Base-by-base conservation (phyloP, 1,140 invertebrate genomes). In the Pinna nobilis region DNA sequence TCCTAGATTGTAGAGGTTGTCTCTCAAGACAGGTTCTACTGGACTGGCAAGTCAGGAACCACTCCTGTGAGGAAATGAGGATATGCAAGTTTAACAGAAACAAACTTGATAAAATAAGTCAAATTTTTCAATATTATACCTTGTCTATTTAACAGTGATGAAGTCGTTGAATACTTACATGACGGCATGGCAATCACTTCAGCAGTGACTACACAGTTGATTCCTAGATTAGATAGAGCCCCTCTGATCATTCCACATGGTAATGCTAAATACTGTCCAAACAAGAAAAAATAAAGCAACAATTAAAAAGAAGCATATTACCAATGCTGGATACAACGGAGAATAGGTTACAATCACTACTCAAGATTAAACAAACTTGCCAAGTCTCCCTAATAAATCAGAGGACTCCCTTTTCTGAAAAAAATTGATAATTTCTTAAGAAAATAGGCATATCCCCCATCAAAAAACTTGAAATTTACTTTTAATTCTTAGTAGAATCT, bases 201-300 rank as follows among this genome's bases (percentile, higher is more conserved):
- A 13, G 97, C 96, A 25, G 96, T 98, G 0, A 99, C 97, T 33
- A 96, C 93, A 88, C 95, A 96, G 81, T 94, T 94, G 57, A 99
- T 95, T 57, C 97, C 97, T 65, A 99, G 91, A 90, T 98, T 98
- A 23, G 96, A 94, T 50, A 99, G 90, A 63, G 96, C 96, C 41
- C 98, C 98, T 84, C 98, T 91, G 28, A 99, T 93, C 70, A 99
- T 90, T 39, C 98, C 98, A 91, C 97, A 98, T 2, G 97, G 98
- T 83, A 98, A 98, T 7, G 97, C 95, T 57, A 99, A 92, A 92
- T 95, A 97, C 92, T 94, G n/a, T n/a, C n/a, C n/a, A n/a, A n/a
- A n/a, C n/a, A n/a, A n/a, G n/a, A n/a, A n/a, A n/a, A n/a, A n/a
- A n/a, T n/a, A n/a, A n/a, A n/a, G n/a, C n/a, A n/a, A n/a, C n/a